Conservation (phyloP, 2,888 invertebrate genomes). For the Synergus gifuensis region DNA sequence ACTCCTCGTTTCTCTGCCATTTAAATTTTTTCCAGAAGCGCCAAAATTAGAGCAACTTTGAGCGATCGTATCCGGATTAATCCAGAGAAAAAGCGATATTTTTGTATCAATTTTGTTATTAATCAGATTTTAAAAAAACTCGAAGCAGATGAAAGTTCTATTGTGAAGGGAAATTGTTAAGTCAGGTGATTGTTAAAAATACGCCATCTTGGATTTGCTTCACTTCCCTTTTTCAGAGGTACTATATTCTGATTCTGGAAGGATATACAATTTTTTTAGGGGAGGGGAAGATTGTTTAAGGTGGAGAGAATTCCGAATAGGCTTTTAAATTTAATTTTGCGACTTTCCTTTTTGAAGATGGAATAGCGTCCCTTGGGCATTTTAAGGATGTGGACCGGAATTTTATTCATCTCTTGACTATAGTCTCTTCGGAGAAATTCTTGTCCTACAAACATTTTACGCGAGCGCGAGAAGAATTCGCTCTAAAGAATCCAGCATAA, state of each 20-base stretch:
- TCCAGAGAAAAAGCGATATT: not conserved
- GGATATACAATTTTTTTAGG: not conserved
- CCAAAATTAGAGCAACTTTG: constrained; percentile 53
- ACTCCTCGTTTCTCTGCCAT: constrained; percentile 55
- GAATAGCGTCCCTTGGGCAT: not conserved
- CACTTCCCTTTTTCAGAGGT: constrained; percentile 47
- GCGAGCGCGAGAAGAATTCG: constrained; percentile 43
- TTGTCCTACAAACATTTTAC: constrained; percentile 38
- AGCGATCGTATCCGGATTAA: constrained; percentile 48
- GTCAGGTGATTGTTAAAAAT: not conserved
- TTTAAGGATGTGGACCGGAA: not conserved
- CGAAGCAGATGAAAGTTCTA: no score
- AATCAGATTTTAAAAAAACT: no score
- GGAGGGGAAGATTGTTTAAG: not conserved
- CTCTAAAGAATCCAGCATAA: constrained; percentile 58
- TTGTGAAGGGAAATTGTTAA: not conserved
- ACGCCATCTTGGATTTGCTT: constrained; percentile 42
- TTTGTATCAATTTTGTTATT: no score
- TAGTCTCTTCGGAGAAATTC: constrained; percentile 23
- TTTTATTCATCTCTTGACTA: constrained; percentile 1
- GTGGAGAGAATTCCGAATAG: constrained; percentile 1
- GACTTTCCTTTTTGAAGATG: not conserved
- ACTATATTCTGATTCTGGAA: no score
- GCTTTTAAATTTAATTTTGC: no score
- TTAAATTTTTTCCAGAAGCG: constrained; percentile 55